These are phyloP conservation scores for Phainopepla nitens DNA, from an alignment of 2,113 vertebrate genomes.

Conservation along the genomic window DNA sequence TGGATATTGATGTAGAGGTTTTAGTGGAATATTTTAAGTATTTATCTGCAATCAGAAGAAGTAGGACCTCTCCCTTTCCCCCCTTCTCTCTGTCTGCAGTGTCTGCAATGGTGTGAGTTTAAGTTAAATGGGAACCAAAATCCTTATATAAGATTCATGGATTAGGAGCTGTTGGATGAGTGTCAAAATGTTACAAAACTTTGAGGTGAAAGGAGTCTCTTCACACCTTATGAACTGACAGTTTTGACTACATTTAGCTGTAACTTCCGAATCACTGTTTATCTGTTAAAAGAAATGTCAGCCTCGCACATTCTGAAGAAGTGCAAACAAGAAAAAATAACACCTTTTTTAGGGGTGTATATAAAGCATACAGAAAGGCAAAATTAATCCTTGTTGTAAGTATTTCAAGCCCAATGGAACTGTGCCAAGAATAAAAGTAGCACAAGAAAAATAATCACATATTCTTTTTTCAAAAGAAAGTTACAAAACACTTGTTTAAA, in stretches of 20 bases:
- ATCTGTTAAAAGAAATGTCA: background rate
- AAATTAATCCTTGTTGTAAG: background rate
- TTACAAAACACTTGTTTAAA: background rate
- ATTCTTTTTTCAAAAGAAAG: background rate
- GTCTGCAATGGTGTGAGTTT: background rate
- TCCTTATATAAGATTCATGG: fast-evolving
- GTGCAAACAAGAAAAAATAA: background rate
- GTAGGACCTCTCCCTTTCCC: background rate
- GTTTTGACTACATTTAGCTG: background rate
- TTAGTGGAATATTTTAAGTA: background rate
- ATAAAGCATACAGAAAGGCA: background rate
- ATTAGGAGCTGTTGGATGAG: background rate
- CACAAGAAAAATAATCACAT: background rate
- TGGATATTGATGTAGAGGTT: background rate
- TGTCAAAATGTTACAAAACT: background rate
- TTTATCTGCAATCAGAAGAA: background rate
- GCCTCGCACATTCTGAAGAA: background rate
- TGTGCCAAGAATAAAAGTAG: background rate
- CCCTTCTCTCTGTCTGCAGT: background rate
- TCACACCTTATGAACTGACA: background rate
- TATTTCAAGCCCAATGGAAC: background rate
- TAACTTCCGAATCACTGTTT: background rate
- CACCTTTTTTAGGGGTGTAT: background rate
- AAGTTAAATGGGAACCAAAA: background rate
- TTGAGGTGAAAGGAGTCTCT: background rate